Conservation (phyloP, 2,113 vertebrate genomes). For the Corythornis madagascariensis region DNA sequence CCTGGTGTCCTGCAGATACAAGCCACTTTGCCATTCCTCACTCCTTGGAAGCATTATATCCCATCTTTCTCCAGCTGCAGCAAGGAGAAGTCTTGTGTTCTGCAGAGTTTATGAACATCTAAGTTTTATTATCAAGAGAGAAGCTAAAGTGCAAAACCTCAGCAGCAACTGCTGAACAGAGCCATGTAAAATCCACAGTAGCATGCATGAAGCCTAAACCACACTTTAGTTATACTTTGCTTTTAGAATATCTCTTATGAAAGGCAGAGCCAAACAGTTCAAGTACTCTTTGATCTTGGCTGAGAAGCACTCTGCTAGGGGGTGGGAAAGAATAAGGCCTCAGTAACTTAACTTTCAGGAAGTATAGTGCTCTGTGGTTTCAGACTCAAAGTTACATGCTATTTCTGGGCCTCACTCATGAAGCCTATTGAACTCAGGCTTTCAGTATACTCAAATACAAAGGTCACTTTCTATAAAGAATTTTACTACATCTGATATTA, state of each 20-base stretch:
- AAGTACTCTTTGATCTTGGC: conserved; percentile 16
- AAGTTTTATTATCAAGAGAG: background rate
- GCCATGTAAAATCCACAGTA: background rate
- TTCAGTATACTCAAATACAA: background rate
- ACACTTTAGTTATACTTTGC: background rate
- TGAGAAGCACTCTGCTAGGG: background rate
- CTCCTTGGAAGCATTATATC: background rate
- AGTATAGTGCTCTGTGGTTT: background rate
- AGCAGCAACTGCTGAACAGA: background rate
- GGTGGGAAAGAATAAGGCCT: background rate
- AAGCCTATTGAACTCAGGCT: background rate
- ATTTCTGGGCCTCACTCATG: background rate
- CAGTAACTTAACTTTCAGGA: background rate
- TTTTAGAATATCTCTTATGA: background rate
- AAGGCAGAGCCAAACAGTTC: background rate
- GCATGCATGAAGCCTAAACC: background rate
- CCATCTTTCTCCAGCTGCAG: background rate
- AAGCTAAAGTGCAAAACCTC: background rate
- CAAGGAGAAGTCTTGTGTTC: background rate
- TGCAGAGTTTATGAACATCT: background rate
- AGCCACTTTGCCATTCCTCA: background rate
- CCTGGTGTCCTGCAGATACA: background rate
- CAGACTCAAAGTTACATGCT: background rate
- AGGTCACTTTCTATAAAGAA: background rate
- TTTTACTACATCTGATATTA: background rate